phyloP scores from a whole-genome alignment of 2,113 vertebrate genomes.

The Opisthocomus hoazin region DNA sequence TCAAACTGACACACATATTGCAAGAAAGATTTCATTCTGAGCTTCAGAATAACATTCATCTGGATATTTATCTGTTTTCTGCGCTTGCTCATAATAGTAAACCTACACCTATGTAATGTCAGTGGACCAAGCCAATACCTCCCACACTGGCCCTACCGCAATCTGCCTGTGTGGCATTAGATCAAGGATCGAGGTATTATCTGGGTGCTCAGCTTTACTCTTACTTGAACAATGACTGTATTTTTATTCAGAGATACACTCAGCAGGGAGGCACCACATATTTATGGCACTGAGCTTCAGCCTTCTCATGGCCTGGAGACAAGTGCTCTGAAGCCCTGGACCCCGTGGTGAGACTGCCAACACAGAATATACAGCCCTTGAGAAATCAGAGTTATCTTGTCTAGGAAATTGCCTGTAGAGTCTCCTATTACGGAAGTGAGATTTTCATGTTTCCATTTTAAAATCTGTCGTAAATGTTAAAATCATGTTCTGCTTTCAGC shows the following conservation, averaged over 20 bases:
- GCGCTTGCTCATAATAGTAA: neutral
- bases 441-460: neutral
- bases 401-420: neutral
- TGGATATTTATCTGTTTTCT: neutral
- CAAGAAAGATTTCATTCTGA: neutral
- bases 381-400: neutral
- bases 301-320: neutral
- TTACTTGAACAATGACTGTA: neutral
- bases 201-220: neutral
- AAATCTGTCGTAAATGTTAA: neutral
- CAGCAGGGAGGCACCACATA: neutral
- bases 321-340: neutral
- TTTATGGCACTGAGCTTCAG: neutral
- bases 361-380: neutral
- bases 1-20: neutral
- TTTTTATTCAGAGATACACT: neutral
- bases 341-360: neutral
- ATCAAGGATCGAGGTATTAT: neutral
- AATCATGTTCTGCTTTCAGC: neutral
- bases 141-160: neutral
- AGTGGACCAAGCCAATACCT: neutral
- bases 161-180: neutral
- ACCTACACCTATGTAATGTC: neutral
- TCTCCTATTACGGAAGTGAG: neutral
- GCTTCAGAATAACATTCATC: neutral